Percentiles rank a stretch among this genome's conserved stretches.
Conservation (phyloP, 1,140 invertebrate genomes). For the Sminthurides bifidus region DNA sequence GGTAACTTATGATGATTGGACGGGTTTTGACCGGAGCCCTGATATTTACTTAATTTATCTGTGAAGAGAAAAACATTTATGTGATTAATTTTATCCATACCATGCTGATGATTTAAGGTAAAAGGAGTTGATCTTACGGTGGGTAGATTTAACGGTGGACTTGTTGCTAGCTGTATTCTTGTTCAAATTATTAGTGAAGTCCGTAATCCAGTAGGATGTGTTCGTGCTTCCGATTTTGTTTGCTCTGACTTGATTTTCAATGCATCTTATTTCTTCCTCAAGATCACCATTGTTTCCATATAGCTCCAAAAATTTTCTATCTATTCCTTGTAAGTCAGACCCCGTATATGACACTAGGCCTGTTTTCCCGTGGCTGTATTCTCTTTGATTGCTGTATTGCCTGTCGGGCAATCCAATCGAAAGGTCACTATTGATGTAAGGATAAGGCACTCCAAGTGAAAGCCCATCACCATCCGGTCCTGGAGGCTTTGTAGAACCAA, state of each 20-base stretch:
- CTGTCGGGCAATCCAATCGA: too few species aligned
- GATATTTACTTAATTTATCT: neutral
- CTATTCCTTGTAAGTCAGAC: neutral
- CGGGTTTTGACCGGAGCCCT: too few species aligned
- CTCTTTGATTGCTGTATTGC: too few species aligned
- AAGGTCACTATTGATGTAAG: neutral
- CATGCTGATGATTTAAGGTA: neutral
- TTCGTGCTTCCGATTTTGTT: neutral
- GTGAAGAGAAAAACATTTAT: neutral
- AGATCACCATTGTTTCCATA: conserved; percentile 2
- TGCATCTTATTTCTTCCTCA: conserved; percentile 1
- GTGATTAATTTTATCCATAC: neutral
- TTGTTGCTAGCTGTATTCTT: neutral
- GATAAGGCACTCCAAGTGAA: neutral
- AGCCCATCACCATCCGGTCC: conserved; percentile 10
- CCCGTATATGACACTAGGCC: neutral
- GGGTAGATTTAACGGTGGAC: too few species aligned
- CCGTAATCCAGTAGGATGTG: conserved; percentile 5
- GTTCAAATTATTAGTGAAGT: conserved; percentile 2
- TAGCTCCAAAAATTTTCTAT: conserved; percentile 3
- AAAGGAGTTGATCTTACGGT: neutral
- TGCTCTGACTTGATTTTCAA: conserved; percentile 3
- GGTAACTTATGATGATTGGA: too few species aligned
- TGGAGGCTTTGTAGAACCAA: neutral
- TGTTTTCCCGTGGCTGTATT: too few species aligned